Percentiles rank a stretch among this genome's conserved stretches.
Evolutionary conservation across 2,113 vertebrate species (phyloP).

Genomic region (Cephalophus harveyi): DNA sequence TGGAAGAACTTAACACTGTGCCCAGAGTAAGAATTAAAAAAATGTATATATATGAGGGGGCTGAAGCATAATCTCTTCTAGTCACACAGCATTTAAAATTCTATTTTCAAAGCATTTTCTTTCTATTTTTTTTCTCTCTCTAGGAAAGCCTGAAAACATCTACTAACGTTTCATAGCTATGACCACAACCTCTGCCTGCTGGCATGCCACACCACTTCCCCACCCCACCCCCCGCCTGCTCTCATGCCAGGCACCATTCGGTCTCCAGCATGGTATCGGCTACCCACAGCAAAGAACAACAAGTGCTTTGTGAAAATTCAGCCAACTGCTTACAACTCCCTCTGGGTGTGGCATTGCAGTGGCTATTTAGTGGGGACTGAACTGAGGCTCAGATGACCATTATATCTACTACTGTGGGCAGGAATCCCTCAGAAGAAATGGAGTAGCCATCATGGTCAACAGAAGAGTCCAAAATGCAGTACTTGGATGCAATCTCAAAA

Average conservation of each 20-base stretch:
- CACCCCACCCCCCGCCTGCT: background rate
- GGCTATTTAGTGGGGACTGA: constrained; percentile 11
- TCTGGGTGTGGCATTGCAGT: background rate
- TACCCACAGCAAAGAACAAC: constrained; percentile 43
- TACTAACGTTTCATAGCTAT: constrained; percentile 22
- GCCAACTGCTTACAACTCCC: constrained; percentile 22
- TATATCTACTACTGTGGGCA: too few relatives aligned
- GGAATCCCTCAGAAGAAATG: too few relatives aligned
- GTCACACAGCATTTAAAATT: constrained; percentile 11
- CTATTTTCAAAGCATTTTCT: constrained; percentile 39
- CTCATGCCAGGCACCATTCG: constrained; percentile 35
- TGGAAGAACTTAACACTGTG: background rate
- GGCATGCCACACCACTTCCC: constrained; percentile 36
- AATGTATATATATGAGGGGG: background rate
- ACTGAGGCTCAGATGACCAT: background rate
- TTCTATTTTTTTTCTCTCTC: constrained; percentile 41
- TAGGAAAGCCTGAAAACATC: constrained; percentile 56
- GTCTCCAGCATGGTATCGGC: background rate
- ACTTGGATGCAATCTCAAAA: too few relatives aligned
- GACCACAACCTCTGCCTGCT: constrained; percentile 39
- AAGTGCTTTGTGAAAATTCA: constrained; percentile 37
- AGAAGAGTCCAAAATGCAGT: too few relatives aligned
- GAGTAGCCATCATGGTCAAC: too few relatives aligned
- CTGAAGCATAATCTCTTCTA: background rate
- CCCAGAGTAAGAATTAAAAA: background rate